Evolutionary conservation across 2,888 invertebrate species (phyloP).

Genomic region (Microlaimidae sp.): DNA sequence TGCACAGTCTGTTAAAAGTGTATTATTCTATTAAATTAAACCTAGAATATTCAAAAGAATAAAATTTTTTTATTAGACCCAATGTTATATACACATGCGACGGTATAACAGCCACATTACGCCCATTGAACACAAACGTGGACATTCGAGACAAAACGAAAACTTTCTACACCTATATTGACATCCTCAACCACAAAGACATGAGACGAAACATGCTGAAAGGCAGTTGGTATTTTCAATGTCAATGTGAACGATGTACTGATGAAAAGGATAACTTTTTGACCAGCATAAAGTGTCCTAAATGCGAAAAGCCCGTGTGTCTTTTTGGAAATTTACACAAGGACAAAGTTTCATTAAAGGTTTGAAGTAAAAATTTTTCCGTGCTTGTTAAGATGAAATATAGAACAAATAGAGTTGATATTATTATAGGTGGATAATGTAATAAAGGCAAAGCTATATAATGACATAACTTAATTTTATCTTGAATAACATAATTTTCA

Average conservation of each 20-base stretch:
- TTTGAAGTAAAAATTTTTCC: no score
- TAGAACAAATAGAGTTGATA: no score
- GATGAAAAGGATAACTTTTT: constrained; percentile 25
- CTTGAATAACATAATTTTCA: no score
- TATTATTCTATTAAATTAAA: no score
- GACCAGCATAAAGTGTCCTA: constrained; percentile 3
- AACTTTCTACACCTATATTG: constrained; percentile 34
- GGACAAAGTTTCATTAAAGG: no score
- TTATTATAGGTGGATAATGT: no score
- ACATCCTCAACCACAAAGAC: constrained; percentile 20
- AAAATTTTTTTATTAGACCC: no score
- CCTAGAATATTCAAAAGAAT: no score
- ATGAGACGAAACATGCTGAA: constrained; percentile 25
- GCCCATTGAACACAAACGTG: constrained; percentile 22
- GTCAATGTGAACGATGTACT: constrained; percentile 29
- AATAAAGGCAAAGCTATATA: no score
- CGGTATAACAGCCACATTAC: constrained; percentile 23
- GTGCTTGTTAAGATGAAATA: no score
- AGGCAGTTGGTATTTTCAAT: constrained; percentile 30
- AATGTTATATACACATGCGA: constrained; percentile 2
- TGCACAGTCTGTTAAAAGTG: no score
- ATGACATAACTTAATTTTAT: no score
- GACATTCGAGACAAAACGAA: constrained; percentile 24
- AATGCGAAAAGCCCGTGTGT: background rate
- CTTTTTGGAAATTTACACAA: background rate